Conservation (phyloP, 2,797 vertebrate genomes). For the Danio albolineatus region DNA sequence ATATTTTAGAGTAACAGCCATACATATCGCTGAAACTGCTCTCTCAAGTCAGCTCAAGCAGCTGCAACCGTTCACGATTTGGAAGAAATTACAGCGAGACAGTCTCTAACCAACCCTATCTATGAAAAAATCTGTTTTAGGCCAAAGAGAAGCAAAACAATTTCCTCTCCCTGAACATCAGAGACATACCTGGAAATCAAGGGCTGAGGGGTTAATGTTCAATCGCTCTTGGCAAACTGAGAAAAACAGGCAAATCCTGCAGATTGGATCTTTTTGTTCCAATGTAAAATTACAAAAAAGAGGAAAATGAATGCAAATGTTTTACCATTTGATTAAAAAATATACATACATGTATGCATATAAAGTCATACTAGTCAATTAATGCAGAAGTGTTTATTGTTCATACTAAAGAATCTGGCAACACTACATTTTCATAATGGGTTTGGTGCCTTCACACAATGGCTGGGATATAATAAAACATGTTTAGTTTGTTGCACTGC, state of each 20-base stretch:
- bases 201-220: slow-evolving; percentile 3
- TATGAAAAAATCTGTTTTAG: slow-evolving; percentile 3
- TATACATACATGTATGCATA: not conserved
- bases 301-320: not conserved
- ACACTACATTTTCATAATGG: too few relatives aligned
- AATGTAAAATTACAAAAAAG: slow-evolving; percentile 8
- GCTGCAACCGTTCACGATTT: not conserved
- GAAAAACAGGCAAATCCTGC: not conserved
- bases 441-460: too few relatives aligned
- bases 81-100: slow-evolving; percentile 9
- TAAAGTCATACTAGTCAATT: not conserved
- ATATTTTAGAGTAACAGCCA: not conserved
- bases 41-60: not conserved
- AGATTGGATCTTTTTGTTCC: not conserved
- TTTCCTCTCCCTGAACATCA: slow-evolving; percentile 30
- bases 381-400: too few relatives aligned
- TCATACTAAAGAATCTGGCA: too few relatives aligned
- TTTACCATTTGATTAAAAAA: not conserved
- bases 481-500: too few relatives aligned
- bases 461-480: too few relatives aligned
- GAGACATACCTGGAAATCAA: slow-evolving; percentile 26
- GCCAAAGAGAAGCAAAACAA: slow-evolving; percentile 23
- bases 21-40: not conserved
- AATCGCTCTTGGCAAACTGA: not conserved
- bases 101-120: not conserved